A percentile compares a stretch with the other conserved stretches of the same genome.
Conservation (phyloP, 2,113 vertebrate species). For the Pristiophorus japonicus region DNA sequence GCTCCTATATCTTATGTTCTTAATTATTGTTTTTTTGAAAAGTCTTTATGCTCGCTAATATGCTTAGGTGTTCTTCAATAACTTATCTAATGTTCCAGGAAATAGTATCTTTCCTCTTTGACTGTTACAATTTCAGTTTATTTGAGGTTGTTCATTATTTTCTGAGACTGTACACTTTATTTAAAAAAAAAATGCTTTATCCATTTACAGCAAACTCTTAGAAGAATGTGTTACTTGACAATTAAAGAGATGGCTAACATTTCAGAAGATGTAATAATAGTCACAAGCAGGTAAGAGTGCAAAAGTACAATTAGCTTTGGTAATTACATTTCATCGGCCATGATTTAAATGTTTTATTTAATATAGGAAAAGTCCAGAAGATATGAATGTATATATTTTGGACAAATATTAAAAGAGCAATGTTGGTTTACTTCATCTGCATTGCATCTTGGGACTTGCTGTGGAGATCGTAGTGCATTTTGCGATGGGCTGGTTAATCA, state of each 20-base stretch:
- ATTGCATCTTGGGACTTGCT: not conserved
- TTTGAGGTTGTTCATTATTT: not conserved
- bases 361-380: too few relatives aligned
- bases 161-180: not conserved
- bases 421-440: not conserved
- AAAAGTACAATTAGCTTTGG: not conserved
- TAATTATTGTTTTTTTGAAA: not conserved
- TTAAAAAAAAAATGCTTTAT: not conserved
- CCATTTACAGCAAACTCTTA: conserved; percentile 77
- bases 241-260: conserved; percentile 99
- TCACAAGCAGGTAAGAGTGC: conserved; percentile 89
- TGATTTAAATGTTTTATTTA: not conserved
- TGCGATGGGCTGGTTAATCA: not conserved
- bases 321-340: not conserved
- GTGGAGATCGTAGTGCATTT: not conserved
- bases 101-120: not conserved
- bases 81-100: not conserved
- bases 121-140: not conserved
- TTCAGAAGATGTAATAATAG: conserved; percentile 96
- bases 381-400: too few relatives aligned
- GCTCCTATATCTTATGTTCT: not conserved
- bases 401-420: not conserved
- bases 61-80: not conserved
- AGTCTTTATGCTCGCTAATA: not conserved
- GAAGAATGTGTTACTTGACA: conserved; percentile 95